A percentile compares a stretch with the other conserved stretches of the same genome.
Evolutionary conservation across 2,888 invertebrate genomes (phyloP).

Genomic region (Cheilosia variabilis): DNA sequence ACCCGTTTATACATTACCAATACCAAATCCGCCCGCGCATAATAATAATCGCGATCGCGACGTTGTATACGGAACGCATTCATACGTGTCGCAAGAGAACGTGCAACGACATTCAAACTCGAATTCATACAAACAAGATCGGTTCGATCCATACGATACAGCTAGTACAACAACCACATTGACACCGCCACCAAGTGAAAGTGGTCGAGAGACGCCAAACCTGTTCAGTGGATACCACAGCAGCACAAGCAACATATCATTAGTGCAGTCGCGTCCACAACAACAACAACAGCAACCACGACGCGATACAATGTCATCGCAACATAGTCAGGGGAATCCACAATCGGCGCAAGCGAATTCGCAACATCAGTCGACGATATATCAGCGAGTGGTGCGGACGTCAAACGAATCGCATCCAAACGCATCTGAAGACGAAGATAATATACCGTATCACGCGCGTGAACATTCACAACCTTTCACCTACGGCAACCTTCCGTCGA

Average conservation of each 20-base stretch:
- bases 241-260: conserved; percentile 74
- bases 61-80: conserved; percentile 75
- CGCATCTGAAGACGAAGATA: conserved; percentile 82
- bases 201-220: conserved; percentile 78
- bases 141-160: conserved; percentile 78
- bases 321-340: conserved; percentile 58
- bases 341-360: conserved; percentile 55
- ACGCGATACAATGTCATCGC: conserved; percentile 57
- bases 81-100: conserved; percentile 73
- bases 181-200: conserved; percentile 79
- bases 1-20: conserved; percentile 63
- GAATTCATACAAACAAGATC: conserved; percentile 73
- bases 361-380: conserved; percentile 82
- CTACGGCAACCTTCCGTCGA: conserved; percentile 88
- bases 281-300: conserved; percentile 47
- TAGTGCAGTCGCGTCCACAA: conserved; percentile 71
- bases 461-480: conserved; percentile 95
- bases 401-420: conserved; percentile 78
- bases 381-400: conserved; percentile 83
- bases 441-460: conserved; percentile 96
- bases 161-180: conserved; percentile 78
- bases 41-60: conserved; percentile 60
- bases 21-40: conserved; percentile 69
- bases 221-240: conserved; percentile 67
- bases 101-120: conserved; percentile 62